A percentile compares a stretch with the other conserved stretches of the same genome.
These are phyloP conservation scores for Rhadina sibilatrix DNA, from an alignment of 2,113 vertebrate genomes.

Conservation along the genomic window DNA sequence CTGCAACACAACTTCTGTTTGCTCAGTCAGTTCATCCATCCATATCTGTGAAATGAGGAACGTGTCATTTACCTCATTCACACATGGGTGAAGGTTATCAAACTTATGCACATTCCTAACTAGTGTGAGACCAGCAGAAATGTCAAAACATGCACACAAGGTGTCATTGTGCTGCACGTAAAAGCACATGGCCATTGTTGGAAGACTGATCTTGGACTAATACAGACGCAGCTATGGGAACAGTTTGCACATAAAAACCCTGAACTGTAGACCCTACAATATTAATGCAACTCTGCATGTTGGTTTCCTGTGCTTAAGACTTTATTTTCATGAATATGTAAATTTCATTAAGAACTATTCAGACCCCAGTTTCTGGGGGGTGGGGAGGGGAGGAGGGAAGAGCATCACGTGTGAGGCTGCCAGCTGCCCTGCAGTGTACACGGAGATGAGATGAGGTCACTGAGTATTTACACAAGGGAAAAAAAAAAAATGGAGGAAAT, in stretches of 20 bases:
- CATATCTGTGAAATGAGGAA: neutral
- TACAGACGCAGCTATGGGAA: neutral
- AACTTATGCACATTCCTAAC: neutral
- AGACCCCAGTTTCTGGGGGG: neutral
- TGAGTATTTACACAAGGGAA: neutral
- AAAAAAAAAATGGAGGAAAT: neutral
- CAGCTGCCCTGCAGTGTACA: neutral
- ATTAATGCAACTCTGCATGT: neutral
- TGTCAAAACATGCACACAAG: neutral
- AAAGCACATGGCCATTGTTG: neutral
- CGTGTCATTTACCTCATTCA: neutral
- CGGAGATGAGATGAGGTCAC: conserved; percentile 18
- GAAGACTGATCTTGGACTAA: neutral
- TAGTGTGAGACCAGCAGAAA: neutral
- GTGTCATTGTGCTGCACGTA: neutral
- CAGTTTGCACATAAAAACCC: neutral
- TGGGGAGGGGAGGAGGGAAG: neutral
- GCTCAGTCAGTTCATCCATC: neutral
- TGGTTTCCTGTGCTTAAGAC: conserved; percentile 20
- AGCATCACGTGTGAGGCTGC: neutral
- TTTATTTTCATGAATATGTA: conserved; percentile 50
- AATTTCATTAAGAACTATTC: conserved; percentile 60
- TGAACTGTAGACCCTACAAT: neutral
- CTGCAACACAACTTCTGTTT: neutral
- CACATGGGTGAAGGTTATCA: neutral